Evolutionary conservation across 2,113 vertebrate genomes (phyloP).

Genomic region (Rhinogobius similis): DNA sequence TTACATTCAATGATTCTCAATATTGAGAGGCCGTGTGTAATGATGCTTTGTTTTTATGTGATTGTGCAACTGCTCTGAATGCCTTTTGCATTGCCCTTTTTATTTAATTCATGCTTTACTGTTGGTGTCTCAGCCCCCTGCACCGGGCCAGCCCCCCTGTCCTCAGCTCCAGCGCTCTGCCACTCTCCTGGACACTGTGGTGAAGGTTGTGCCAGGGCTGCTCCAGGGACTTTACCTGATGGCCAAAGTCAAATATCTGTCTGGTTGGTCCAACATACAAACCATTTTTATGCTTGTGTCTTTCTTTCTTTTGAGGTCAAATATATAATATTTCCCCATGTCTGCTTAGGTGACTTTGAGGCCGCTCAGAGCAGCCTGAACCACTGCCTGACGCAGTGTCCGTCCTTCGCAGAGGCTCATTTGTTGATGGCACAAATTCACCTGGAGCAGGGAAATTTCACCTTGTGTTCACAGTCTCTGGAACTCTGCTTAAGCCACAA

Average conservation of each 20-base stretch:
- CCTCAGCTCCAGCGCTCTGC: conserved; percentile 86
- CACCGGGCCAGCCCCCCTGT: conserved; percentile 81
- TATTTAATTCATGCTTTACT: not conserved
- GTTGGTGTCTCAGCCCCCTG: conserved; percentile 77
- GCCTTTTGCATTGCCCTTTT: too few relatives aligned
- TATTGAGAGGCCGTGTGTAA: too few relatives aligned
- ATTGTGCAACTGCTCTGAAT: too few relatives aligned
- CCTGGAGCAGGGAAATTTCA: conserved; percentile 86
- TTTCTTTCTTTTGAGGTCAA: not conserved
- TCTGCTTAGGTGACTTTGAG: conserved; percentile 75
- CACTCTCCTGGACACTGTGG: conserved; percentile 87
- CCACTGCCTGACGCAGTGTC: conserved; percentile 87
- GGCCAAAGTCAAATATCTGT: conserved; percentile 91
- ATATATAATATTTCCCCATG: conserved; percentile 2
- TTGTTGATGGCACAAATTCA: conserved; percentile 95
- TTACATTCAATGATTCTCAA: too few relatives aligned
- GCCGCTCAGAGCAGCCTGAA: conserved; percentile 84
- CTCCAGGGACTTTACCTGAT: conserved; percentile 86
- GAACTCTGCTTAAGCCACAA: conserved; percentile 94
- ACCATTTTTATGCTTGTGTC: too few relatives aligned
- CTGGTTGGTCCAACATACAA: conserved; percentile 77
- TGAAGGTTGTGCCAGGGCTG: conserved; percentile 90
- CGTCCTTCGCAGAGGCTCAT: conserved; percentile 89
- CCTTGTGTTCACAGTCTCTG: conserved; percentile 88
- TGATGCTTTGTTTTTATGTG: too few relatives aligned